These are phyloP conservation scores for Dione juno DNA, from an alignment of 2,888 invertebrate species.

Conservation along the genomic window DNA sequence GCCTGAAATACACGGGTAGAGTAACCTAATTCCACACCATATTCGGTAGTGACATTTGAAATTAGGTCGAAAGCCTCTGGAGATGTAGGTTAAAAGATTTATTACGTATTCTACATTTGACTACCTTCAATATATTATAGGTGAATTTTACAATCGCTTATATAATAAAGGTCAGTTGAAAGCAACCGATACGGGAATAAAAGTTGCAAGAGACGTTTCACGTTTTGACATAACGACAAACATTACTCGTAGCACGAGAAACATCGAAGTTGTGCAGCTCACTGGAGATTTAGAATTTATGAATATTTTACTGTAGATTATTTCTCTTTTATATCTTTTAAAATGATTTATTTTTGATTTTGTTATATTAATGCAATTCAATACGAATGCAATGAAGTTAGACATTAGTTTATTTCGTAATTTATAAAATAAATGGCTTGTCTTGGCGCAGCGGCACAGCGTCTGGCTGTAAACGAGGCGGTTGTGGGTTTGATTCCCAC, in stretches of 20 bases:
- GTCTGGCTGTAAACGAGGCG: too few species aligned
- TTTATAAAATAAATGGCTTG: too few species aligned
- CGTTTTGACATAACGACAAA: conserved; percentile 35
- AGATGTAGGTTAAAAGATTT: background rate
- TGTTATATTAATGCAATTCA: background rate
- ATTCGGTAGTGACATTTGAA: background rate
- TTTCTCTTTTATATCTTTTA: background rate
- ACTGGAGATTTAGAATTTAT: conserved; percentile 26
- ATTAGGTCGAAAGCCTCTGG: background rate
- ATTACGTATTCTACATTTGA: background rate
- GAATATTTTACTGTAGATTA: conserved; percentile 25
- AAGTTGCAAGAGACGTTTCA: conserved; percentile 26
- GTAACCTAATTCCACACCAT: background rate
- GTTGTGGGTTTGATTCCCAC: too few species aligned
- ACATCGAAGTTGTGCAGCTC: conserved; percentile 28
- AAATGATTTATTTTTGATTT: background rate
- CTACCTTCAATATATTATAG: background rate
- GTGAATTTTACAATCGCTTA: conserved; percentile 15
- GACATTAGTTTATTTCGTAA: too few species aligned
- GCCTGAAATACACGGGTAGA: background rate
- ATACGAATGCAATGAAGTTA: too few species aligned
- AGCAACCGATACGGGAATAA: conserved; percentile 28
- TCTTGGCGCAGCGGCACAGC: too few species aligned
- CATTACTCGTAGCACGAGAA: conserved; percentile 30
- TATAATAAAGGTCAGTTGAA: conserved; percentile 18